These are phyloP conservation scores for Heterotis niloticus DNA, from an alignment of 2,113 vertebrate species.

Conservation along the genomic window DNA sequence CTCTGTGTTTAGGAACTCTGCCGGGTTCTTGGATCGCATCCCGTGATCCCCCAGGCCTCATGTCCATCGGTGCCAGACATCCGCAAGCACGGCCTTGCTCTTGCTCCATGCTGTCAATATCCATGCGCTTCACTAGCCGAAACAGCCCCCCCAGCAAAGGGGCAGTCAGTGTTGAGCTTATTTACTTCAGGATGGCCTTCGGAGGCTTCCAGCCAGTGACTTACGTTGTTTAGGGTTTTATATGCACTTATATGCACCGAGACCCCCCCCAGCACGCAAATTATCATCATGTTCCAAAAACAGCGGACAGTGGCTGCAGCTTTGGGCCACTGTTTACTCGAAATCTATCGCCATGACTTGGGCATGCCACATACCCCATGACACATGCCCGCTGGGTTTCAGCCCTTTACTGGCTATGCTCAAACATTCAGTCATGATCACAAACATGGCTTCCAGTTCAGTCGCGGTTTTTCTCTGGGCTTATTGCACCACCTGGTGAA, in stretches of 20 bases:
- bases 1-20: background rate
- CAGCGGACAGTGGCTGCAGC: background rate
- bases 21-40: background rate
- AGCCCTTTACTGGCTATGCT: background rate
- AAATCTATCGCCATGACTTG: background rate
- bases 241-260: background rate
- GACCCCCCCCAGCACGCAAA: background rate
- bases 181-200: background rate
- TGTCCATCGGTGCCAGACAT: background rate
- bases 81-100: background rate
- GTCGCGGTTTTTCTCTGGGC: background rate
- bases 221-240: background rate
- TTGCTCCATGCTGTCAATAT: background rate
- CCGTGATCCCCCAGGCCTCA: background rate
- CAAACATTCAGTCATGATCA: background rate
- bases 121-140: background rate
- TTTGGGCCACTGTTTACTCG: background rate
- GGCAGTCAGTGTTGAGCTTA: background rate
- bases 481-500: slow-evolving; percentile 20
- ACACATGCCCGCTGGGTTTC: background rate
- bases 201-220: background rate
- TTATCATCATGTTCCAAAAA: background rate
- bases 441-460: background rate
- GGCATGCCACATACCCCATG: background rate
- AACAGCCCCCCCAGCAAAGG: background rate